phyloP scores from a whole-genome alignment of 2,797 vertebrate species.

The Florisuga fusca region DNA sequence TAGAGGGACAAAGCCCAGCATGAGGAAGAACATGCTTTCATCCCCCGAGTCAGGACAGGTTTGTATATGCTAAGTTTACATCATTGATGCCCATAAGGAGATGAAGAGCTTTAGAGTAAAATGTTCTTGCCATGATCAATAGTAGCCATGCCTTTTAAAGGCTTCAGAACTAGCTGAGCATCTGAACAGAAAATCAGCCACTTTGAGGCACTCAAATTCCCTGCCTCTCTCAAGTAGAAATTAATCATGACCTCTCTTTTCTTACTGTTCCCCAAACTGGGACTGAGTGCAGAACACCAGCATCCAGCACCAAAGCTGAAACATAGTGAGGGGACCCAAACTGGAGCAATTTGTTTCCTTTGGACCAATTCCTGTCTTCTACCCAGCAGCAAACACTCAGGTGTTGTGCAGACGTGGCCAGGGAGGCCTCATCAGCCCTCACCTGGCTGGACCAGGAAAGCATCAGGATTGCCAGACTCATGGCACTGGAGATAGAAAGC shows the following conservation, averaged over 20 bases:
- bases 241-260: neutral
- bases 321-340: neutral
- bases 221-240: neutral
- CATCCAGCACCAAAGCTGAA: neutral
- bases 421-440: neutral
- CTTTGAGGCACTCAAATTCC: neutral
- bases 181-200: neutral
- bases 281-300: neutral
- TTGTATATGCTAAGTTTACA: neutral
- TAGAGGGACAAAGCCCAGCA: neutral
- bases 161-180: neutral
- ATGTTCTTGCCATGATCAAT: neutral
- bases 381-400: neutral
- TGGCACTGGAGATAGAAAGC: neutral
- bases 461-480: neutral
- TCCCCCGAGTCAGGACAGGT: rapidly evolving
- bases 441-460: neutral
- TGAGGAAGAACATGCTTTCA: neutral
- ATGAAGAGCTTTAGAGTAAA: neutral
- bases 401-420: no score
- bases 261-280: neutral
- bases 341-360: neutral
- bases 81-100: neutral
- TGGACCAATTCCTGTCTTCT: neutral
- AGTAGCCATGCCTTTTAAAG: neutral